Base-by-base conservation (phyloP, 1,140 invertebrate species). In the Trichonephila inaurata region DNA sequence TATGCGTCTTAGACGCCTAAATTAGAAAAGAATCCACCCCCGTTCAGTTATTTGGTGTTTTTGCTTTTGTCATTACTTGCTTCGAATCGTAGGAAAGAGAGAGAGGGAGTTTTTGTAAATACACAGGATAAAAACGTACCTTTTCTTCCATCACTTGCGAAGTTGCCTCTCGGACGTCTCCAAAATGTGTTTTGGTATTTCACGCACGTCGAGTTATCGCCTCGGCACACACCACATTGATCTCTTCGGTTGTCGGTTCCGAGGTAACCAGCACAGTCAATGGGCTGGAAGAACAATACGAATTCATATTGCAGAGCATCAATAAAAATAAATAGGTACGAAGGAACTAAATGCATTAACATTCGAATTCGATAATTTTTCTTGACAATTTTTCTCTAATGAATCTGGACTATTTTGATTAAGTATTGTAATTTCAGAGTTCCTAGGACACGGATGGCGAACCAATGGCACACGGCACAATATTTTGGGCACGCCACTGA, bases 181-280 rank as follows among this genome's bases (percentile, higher is more conserved):
- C 62, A 94, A 69, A 88, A 94, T 6, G 94, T 93, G 12, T 89
- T 88, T 64, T 94, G 85, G 51, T 93, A 90, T 28, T 94, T 85
- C 28, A 93, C 64, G 90, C 95, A 95, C 0, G 95, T 95, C 10
- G 89, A 81, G 69, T 95, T 95, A 21, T 94, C 62, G n/a, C 95
- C 95, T 28, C 94, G 85, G 82, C 95, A 95, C 5, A 95, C 89
- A 8, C 94, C 94, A 33, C 95, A 95, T 62, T 86, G 91, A 82
- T 95, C 95, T 1, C 77, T 33, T 21, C 85, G 92, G 7, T 87
- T 94, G 24, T 83, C 64, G 2, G 94, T 81, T 16, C 94, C 94
- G 16, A 95, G 62, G 33, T 92, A 51, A 44, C 94, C 94, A 85
- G 94, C 94, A 64, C 95, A 95, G 58, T 94, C 95, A 6, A 95